Conservation (phyloP, 2,888 invertebrate species). For the Creontiades dilutus region DNA sequence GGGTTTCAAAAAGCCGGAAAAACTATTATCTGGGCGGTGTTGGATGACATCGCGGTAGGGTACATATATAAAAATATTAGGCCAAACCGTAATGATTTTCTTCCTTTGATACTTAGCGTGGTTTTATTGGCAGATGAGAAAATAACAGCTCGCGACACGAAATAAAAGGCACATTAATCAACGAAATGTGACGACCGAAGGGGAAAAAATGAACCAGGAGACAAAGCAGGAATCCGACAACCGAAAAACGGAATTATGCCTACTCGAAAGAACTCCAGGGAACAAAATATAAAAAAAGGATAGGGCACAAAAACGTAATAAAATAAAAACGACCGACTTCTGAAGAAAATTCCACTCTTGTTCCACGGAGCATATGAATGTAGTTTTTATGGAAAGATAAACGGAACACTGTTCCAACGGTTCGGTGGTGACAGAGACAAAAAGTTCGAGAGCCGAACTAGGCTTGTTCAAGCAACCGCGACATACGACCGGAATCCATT, state of each 20-base stretch:
- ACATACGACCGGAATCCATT: constrained; percentile 48
- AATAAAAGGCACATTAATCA: neutral
- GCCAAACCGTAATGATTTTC: neutral
- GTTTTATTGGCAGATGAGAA: neutral
- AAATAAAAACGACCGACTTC: constrained; percentile 36
- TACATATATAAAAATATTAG: neutral
- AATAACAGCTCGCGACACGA: neutral
- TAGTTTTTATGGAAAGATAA: constrained; percentile 59
- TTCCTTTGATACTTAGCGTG: too few species aligned
- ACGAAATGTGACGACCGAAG: neutral
- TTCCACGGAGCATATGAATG: constrained; percentile 46
- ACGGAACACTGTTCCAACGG: constrained; percentile 48
- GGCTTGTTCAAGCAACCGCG: constrained; percentile 55
- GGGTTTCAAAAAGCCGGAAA: neutral
- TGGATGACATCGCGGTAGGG: too few species aligned
- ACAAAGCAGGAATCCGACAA: neutral
- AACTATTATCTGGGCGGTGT: neutral
- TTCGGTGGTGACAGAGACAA: constrained; percentile 55
- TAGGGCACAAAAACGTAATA: neutral
- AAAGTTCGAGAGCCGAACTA: constrained; percentile 11
- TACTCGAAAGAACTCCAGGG: neutral
- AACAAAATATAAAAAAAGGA: constrained; percentile 23
- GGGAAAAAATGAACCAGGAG: neutral
- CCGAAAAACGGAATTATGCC: neutral
- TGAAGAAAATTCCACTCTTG: constrained; percentile 42